A percentile compares a stretch with the other conserved stretches of the same genome.
phyloP scores from a whole-genome alignment of 2,113 vertebrate species.

The Abramis brama region DNA sequence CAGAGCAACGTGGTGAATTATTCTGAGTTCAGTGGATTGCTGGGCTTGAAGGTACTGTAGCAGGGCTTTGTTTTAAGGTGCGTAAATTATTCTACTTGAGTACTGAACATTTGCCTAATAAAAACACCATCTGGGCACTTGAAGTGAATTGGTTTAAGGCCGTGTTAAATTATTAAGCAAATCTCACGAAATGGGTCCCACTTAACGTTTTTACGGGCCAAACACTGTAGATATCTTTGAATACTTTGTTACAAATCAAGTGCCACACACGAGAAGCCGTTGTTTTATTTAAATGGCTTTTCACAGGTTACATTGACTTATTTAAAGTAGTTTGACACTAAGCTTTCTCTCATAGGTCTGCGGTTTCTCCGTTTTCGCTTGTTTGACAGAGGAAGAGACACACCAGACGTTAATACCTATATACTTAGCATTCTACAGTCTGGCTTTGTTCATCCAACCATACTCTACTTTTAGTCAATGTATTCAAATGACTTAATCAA shows the following conservation, averaged over 20 bases:
- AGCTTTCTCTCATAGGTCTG: slow-evolving; percentile 30
- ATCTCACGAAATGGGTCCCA: slow-evolving; percentile 64
- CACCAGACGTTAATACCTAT: slow-evolving; percentile 25
- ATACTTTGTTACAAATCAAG: slow-evolving; percentile 10
- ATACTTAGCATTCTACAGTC: slow-evolving; percentile 29
- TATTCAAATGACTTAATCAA: slow-evolving; percentile 23
- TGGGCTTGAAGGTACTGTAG: slow-evolving; percentile 59
- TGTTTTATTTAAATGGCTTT: slow-evolving; percentile 38
- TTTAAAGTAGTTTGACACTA: slow-evolving; percentile 47
- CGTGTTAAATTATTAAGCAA: slow-evolving; percentile 71
- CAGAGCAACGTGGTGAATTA: slow-evolving; percentile 48
- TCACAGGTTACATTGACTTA: slow-evolving; percentile 23
- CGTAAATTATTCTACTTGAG: slow-evolving; percentile 69
- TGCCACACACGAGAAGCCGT: background rate
- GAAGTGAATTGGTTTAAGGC: slow-evolving; percentile 71
- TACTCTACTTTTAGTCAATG: slow-evolving; percentile 4
- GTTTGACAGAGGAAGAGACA: slow-evolving; percentile 44
- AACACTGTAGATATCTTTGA: slow-evolving; percentile 13
- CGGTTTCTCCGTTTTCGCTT: slow-evolving; percentile 1
- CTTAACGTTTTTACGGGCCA: slow-evolving; percentile 57
- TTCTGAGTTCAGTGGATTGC: slow-evolving; percentile 53
- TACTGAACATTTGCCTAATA: slow-evolving; percentile 68
- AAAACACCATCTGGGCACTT: slow-evolving; percentile 73
- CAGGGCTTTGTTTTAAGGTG: slow-evolving; percentile 45
- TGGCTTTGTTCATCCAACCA: slow-evolving; percentile 34